A percentile compares a stretch with the other conserved stretches of the same genome.
phyloP scores from a whole-genome alignment of 2,797 vertebrate genomes.

The Oryzias dopingdopingensis region DNA sequence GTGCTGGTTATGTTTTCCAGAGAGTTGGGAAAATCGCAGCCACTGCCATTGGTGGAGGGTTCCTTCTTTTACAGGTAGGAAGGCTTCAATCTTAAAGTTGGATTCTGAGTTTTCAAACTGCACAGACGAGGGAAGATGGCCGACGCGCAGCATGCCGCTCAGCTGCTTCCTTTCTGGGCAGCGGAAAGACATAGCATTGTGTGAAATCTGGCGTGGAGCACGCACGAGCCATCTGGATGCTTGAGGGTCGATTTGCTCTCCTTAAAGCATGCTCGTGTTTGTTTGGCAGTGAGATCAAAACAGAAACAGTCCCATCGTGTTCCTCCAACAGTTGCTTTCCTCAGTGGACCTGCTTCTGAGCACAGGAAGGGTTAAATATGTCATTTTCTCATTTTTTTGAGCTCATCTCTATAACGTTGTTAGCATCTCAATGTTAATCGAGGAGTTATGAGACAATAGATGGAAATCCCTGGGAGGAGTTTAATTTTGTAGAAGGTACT shows the following conservation, averaged over 20 bases:
- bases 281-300: not conserved
- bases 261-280: not conserved
- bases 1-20: constrained; percentile 98
- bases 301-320: too few relatives aligned
- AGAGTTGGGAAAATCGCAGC: constrained; percentile 98
- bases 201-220: constrained; percentile 18
- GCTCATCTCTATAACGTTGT: too few relatives aligned
- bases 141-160: constrained; percentile 16
- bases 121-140: constrained; percentile 5
- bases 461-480: too few relatives aligned
- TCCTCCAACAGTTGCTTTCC: too few relatives aligned
- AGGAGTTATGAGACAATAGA: too few relatives aligned
- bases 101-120: not conserved
- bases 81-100: not conserved
- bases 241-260: not conserved
- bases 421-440: too few relatives aligned
- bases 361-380: too few relatives aligned
- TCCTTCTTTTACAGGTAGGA: constrained; percentile 93
- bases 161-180: constrained; percentile 12
- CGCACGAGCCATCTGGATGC: constrained; percentile 23
- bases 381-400: too few relatives aligned
- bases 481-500: too few relatives aligned
- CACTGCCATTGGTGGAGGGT: constrained; percentile 95
- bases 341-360: too few relatives aligned
- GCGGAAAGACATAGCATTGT: constrained; percentile 27